These are phyloP conservation scores for Paratilapia polleni DNA, from an alignment of 2,113 vertebrate species.

Conservation along the genomic window DNA sequence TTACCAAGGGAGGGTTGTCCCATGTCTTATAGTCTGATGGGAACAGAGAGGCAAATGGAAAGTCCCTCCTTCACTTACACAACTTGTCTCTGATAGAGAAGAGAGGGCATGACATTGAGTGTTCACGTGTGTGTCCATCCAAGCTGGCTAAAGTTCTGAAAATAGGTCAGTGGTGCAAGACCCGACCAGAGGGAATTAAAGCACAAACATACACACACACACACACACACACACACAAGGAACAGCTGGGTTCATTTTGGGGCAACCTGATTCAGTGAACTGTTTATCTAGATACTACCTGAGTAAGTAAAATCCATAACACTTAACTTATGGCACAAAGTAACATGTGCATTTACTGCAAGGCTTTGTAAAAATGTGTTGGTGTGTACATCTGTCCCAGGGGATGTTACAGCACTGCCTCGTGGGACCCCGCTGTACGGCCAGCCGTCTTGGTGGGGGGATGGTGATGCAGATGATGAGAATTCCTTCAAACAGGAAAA, in stretches of 20 bases:
- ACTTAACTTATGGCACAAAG: neutral
- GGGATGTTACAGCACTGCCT: slow-evolving; percentile 87
- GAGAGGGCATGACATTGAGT: neutral
- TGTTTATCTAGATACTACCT: neutral
- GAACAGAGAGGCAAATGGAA: slow-evolving; percentile 11
- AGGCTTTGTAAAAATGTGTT: slow-evolving; percentile 3
- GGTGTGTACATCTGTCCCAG: slow-evolving; percentile 55
- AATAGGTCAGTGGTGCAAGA: slow-evolving; percentile 61
- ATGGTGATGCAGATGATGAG: slow-evolving; percentile 92
- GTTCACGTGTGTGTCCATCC: neutral
- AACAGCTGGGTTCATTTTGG: slow-evolving; percentile 43
- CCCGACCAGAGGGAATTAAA: slow-evolving; percentile 27
- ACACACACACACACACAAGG: slow-evolving; percentile 14
- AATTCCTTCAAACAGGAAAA: slow-evolving; percentile 87
- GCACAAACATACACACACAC: slow-evolving; percentile 20
- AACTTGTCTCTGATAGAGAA: neutral
- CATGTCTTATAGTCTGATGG: slow-evolving; percentile 10
- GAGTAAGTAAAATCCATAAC: neutral
- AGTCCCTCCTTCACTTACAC: slow-evolving; percentile 22
- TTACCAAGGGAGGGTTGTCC: neutral
- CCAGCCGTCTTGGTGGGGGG: slow-evolving; percentile 98
- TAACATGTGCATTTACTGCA: neutral
- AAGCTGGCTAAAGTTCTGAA: slow-evolving; percentile 39
- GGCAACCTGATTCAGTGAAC: neutral
- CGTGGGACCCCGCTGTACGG: slow-evolving; percentile 96